Evolutionary conservation across 2,113 vertebrate species (phyloP).

Genomic region (Oncorhynchus masou): DNA sequence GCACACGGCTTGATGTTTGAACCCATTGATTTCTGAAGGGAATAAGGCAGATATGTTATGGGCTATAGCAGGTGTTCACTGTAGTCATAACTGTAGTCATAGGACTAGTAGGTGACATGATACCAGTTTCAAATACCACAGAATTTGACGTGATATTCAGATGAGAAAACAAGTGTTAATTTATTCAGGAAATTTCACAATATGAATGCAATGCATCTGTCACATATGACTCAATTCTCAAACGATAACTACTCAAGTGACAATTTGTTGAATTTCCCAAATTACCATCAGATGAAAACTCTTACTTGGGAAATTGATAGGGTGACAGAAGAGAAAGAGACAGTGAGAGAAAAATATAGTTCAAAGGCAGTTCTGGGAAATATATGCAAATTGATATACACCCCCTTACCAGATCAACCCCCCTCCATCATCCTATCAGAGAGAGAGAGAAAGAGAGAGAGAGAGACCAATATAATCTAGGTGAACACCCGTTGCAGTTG

Average conservation of each 20-base stretch:
- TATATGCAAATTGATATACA: conserved; percentile 56
- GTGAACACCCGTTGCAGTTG: conserved; percentile 41
- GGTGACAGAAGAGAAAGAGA: conserved; percentile 17
- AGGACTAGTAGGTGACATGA: neutral
- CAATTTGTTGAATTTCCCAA: conserved; percentile 61
- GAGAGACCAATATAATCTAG: neutral
- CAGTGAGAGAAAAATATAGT: conserved; percentile 32
- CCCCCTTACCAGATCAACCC: conserved; percentile 2
- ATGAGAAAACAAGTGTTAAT: conserved; percentile 57
- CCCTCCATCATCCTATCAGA: neutral
- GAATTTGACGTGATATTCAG: conserved; percentile 53
- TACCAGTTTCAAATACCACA: conserved; percentile 57
- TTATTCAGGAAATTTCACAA: conserved; percentile 68
- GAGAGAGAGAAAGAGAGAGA: too few relatives aligned
- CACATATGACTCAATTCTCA: conserved; percentile 23
- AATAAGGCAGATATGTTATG: too few relatives aligned
- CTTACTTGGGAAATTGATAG: conserved; percentile 29
- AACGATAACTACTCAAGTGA: conserved; percentile 19
- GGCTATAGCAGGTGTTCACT: too few relatives aligned
- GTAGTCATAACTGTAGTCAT: too few relatives aligned
- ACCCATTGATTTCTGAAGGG: too few relatives aligned
- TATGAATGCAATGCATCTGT: conserved; percentile 37
- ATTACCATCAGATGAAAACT: conserved; percentile 38
- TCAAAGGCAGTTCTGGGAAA: conserved; percentile 55
- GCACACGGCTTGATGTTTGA: too few relatives aligned